phyloP scores from a whole-genome alignment of 2,888 invertebrate species.

The Smittia aterrima region DNA sequence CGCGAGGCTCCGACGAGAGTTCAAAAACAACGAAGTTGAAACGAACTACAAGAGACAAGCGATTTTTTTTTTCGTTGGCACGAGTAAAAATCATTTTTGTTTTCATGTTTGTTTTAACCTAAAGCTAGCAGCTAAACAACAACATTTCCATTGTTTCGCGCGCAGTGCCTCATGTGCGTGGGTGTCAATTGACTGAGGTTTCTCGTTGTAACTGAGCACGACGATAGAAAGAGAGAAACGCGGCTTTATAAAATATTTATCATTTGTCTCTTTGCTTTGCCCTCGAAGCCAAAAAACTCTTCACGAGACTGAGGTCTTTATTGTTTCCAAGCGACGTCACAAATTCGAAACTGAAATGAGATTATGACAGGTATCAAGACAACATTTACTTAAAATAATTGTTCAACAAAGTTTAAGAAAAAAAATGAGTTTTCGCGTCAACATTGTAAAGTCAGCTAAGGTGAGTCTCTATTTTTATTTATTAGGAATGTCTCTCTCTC shows the following conservation, averaged over 20 bases:
- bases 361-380: conserved; percentile 15
- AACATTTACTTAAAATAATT: background rate
- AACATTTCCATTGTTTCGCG: conserved; percentile 39
- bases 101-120: conserved; percentile 41
- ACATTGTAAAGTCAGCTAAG: background rate
- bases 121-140: conserved; percentile 30
- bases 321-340: background rate
- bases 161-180: conserved; percentile 27
- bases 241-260: background rate
- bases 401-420: background rate
- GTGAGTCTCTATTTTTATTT: background rate
- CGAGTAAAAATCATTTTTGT: background rate
- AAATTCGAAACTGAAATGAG: background rate
- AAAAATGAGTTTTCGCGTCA: background rate
- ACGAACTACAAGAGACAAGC: conserved; percentile 6
- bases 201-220: background rate
- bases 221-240: background rate
- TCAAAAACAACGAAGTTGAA: background rate
- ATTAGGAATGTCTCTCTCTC: background rate
- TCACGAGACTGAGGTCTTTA: background rate
- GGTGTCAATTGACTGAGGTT: conserved; percentile 40
- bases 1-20: conserved; percentile 8
- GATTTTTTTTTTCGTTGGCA: background rate
- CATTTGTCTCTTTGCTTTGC: background rate
- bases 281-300: background rate